Evolutionary conservation across 30 jellyfish, hydroid and myxozoan species (phyloP).

Genomic region (Hydra vulgaris): DNA sequence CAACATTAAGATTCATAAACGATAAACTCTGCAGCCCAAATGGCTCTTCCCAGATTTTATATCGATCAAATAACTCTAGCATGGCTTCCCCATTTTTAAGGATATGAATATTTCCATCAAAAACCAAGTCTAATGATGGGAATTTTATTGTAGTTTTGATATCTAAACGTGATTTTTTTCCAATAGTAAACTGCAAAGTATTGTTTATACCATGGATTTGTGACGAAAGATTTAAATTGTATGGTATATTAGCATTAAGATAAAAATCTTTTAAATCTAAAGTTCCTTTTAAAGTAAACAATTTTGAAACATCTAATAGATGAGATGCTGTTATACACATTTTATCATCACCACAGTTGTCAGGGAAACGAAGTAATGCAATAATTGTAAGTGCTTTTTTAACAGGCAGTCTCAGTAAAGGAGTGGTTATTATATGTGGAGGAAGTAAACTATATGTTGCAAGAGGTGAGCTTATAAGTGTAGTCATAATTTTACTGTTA

Average conservation of each 20-base stretch:
- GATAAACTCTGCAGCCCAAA: conserved; percentile 55
- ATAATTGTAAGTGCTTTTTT: conserved; percentile 55
- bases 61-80: conserved; percentile 42
- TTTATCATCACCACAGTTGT: conserved; percentile 94
- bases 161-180: conserved; percentile 54
- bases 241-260: conserved; percentile 50
- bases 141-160: conserved; percentile 44
- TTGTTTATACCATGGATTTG: conserved; percentile 56
- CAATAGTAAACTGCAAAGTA: conserved; percentile 64
- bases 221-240: conserved; percentile 43
- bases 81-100: conserved; percentile 58
- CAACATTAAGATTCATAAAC: conserved; percentile 51
- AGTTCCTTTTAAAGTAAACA: conserved; percentile 74
- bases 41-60: conserved; percentile 76
- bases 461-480: conserved; percentile 75
- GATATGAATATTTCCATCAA: conserved; percentile 69
- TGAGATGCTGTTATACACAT: conserved; percentile 63
- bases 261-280: conserved; percentile 53
- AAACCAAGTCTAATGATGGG: conserved; percentile 37
- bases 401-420: conserved; percentile 80
- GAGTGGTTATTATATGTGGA: conserved; percentile 94
- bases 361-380: conserved; percentile 84
- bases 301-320: conserved; percentile 39
- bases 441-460: conserved; percentile 66
- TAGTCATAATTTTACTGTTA: conserved; percentile 75